Conservation (phyloP, 2,888 invertebrate genomes). For the Automeris io region DNA sequence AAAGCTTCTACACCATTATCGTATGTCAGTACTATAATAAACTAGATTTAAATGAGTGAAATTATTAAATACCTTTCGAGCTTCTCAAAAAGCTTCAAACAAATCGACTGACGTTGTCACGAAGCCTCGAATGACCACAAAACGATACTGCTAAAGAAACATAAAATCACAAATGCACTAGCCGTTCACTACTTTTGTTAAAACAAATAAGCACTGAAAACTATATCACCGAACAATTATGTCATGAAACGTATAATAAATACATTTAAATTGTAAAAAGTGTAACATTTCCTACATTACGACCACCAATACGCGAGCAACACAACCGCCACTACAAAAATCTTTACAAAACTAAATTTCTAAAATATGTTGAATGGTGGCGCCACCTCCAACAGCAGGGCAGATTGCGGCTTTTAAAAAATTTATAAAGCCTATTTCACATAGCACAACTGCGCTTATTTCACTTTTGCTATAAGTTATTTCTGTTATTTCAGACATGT, state of each 20-base stretch:
- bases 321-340: conserved; percentile 56
- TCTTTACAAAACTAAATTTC: conserved; percentile 67
- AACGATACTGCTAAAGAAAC: conserved; percentile 50
- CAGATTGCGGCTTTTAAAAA: conserved; percentile 47
- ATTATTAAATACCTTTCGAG: conserved; percentile 37
- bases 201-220: conserved; percentile 36
- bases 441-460: neutral
- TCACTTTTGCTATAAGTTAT: too few species aligned
- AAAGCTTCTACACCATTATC: conserved; percentile 27
- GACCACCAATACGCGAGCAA: conserved; percentile 36
- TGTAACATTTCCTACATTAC: conserved; percentile 54
- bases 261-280: conserved; percentile 42
- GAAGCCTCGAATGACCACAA: conserved; percentile 68
- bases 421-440: conserved; percentile 8
- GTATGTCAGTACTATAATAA: neutral
- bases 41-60: conserved; percentile 8
- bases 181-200: conserved; percentile 38
- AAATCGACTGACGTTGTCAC: conserved; percentile 36
- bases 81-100: conserved; percentile 28
- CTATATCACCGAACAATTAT: conserved; percentile 42
- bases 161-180: conserved; percentile 53
- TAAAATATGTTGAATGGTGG: conserved; percentile 24
- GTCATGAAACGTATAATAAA: conserved; percentile 57
- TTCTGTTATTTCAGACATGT: neutral
- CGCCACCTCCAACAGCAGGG: conserved; percentile 28